Evolutionary conservation across 2,888 invertebrate species (phyloP).

Genomic region (Drosophila ustulata): DNA sequence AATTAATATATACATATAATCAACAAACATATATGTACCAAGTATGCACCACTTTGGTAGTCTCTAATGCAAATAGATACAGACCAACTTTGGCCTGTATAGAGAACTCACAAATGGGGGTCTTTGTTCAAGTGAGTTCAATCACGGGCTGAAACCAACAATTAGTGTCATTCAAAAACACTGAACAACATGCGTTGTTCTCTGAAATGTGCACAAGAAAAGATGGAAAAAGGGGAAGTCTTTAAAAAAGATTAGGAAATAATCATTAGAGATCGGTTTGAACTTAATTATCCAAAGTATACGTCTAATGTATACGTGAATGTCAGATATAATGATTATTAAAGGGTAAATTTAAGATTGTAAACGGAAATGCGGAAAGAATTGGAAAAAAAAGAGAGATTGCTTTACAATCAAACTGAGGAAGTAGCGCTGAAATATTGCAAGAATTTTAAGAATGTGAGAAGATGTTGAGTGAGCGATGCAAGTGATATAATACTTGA

Average conservation of each 20-base stretch:
- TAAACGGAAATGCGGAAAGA: neutral
- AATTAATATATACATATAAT: constrained; percentile 3
- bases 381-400: neutral
- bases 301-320: neutral
- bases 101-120: constrained; percentile 36
- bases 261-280: neutral
- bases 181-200: constrained; percentile 25
- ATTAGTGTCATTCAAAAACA: constrained; percentile 52
- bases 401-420: neutral
- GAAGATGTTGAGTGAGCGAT: constrained; percentile 1
- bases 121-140: constrained; percentile 54
- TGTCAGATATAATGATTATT: neutral
- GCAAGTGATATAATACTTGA: neutral
- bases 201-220: constrained; percentile 10
- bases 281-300: neutral
- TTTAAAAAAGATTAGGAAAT: constrained; percentile 4
- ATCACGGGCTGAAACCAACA: constrained; percentile 39
- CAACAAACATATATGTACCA: neutral
- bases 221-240: neutral
- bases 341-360: neutral
- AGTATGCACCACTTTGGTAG: constrained; percentile 3
- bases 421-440: neutral
- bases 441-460: neutral
- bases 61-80: constrained; percentile 13
- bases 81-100: neutral